These are phyloP conservation scores for Philereme transversata DNA, from an alignment of 2,888 invertebrate species.

Conservation along the genomic window DNA sequence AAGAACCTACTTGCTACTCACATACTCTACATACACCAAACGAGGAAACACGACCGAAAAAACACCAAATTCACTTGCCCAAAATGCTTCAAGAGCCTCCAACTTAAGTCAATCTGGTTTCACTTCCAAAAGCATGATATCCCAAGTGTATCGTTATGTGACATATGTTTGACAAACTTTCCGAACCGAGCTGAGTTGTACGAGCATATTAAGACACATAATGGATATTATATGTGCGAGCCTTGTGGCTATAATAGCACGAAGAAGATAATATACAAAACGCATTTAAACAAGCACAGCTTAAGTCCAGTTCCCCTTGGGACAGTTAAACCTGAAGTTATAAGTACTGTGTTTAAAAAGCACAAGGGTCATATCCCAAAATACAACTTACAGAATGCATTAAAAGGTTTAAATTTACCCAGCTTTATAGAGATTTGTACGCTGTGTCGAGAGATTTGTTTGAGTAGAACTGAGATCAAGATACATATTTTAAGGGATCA, in stretches of 20 bases:
- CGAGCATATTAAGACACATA: conserved; percentile 49
- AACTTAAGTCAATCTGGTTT: conserved; percentile 38
- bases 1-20: conserved; percentile 52
- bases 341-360: conserved; percentile 32
- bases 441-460: conserved; percentile 58
- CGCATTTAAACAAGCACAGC: conserved; percentile 47
- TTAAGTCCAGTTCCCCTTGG: background rate
- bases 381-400: conserved; percentile 33
- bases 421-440: conserved; percentile 50
- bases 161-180: conserved; percentile 51
- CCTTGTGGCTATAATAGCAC: conserved; percentile 47
- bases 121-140: conserved; percentile 53
- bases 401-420: conserved; percentile 45
- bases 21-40: conserved; percentile 38
- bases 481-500: conserved; percentile 50
- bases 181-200: conserved; percentile 28
- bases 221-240: conserved; percentile 44
- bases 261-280: conserved; percentile 36
- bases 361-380: background rate
- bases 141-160: conserved; percentile 49
- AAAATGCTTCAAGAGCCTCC: conserved; percentile 42
- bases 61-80: conserved; percentile 45
- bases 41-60: background rate
- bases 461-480: conserved; percentile 28
- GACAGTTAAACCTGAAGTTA: background rate